Evolutionary conservation across 2,888 invertebrate genomes (phyloP).

Genomic region (Chrysomela aeneicollis): DNA sequence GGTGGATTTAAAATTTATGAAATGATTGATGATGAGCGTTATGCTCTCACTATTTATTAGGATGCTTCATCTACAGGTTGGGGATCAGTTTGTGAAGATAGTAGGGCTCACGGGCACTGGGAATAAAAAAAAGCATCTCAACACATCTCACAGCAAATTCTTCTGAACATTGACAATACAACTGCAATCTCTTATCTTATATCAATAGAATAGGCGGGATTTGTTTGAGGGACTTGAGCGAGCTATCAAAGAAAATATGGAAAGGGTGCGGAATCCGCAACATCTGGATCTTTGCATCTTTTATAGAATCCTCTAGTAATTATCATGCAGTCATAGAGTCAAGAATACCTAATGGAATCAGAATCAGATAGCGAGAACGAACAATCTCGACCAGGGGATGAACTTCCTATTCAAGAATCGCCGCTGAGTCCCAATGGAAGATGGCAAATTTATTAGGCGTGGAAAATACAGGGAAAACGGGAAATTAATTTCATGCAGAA

Average conservation of each 20-base stretch:
- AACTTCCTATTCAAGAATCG: too few species aligned
- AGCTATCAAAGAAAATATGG: not conserved
- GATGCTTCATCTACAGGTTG: not conserved
- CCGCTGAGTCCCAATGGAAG: too few species aligned
- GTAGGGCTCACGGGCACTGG: conserved; percentile 6
- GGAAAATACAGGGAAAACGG: too few species aligned
- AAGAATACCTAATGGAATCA: not conserved
- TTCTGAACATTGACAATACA: not conserved
- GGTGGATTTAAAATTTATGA: conserved; percentile 17
- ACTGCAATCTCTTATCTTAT: not conserved
- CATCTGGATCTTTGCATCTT: not conserved
- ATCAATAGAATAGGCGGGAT: conserved; percentile 24
- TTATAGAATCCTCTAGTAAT: conserved; percentile 13
- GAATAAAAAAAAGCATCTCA: not conserved
- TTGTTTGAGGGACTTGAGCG: too few species aligned
- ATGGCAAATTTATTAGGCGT: too few species aligned
- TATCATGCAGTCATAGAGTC: conserved; percentile 12
- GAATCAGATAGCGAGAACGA: too few species aligned
- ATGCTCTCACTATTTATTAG: not conserved
- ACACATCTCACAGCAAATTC: not conserved
- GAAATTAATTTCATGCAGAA: too few species aligned
- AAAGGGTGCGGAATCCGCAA: not conserved
- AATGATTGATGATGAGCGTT: not conserved
- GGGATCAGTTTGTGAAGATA: not conserved
- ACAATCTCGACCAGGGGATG: too few species aligned